Percentiles rank a stretch among this genome's conserved stretches.
Conservation (phyloP, 2,888 invertebrate species). For the Euclidia mi region DNA sequence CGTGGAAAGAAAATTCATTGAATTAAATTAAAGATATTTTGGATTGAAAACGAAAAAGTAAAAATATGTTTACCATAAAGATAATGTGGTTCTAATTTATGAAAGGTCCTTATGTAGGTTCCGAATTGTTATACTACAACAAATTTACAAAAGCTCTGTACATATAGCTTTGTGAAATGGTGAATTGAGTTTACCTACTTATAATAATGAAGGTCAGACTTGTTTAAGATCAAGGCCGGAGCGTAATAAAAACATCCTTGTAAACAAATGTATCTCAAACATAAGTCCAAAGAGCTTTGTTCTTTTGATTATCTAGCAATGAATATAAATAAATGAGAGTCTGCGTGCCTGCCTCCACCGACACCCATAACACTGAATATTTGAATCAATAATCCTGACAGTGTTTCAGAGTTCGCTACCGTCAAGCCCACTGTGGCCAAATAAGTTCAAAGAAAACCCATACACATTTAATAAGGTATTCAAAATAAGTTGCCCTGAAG, state of each 20-base stretch:
- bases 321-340: conserved; percentile 50
- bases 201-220: too few species aligned
- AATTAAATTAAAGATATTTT: too few species aligned
- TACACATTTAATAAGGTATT: conserved; percentile 44
- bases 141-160: too few species aligned
- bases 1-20: too few species aligned
- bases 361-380: conserved; percentile 44
- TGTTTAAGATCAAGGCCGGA: neutral
- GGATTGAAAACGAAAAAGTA: too few species aligned
- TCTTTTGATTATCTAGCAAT: conserved; percentile 28
- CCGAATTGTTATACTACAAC: too few species aligned
- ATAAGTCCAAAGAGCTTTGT: conserved; percentile 30
- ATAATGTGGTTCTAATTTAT: too few species aligned
- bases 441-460: conserved; percentile 33
- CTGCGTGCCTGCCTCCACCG: conserved; percentile 20
- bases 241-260: neutral
- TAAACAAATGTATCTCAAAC: conserved; percentile 16
- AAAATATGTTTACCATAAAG: too few species aligned
- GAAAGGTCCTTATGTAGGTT: too few species aligned
- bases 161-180: too few species aligned
- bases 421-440: conserved; percentile 27
- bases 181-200: too few species aligned
- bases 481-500: conserved; percentile 40
- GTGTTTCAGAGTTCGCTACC: conserved; percentile 23
- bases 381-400: conserved; percentile 44